Evolutionary conservation across 2,113 vertebrate species (phyloP).

Genomic region (Uria aalge): DNA sequence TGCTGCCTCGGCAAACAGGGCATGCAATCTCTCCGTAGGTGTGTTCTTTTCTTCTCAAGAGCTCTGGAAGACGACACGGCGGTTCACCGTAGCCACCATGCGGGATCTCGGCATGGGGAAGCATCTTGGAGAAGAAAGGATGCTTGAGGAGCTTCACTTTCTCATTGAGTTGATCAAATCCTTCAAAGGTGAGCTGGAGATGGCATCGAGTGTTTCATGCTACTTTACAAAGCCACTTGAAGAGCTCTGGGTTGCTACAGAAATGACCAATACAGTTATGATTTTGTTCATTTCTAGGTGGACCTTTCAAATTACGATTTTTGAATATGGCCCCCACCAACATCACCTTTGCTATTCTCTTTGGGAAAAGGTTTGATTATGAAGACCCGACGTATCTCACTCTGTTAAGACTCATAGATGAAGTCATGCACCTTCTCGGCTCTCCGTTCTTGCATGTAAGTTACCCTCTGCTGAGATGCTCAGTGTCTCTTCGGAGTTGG

Average conservation of each 20-base stretch:
- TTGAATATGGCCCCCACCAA: slow-evolving; percentile 63
- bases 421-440: slow-evolving; percentile 65
- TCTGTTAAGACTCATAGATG: slow-evolving; percentile 56
- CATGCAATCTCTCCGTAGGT: background rate
- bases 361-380: slow-evolving; percentile 68
- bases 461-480: background rate
- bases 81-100: slow-evolving; percentile 24
- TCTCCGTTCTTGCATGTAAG: slow-evolving; percentile 51
- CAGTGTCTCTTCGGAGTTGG: background rate
- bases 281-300: slow-evolving; percentile 15
- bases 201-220: background rate
- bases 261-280: background rate
- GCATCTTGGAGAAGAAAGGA: background rate
- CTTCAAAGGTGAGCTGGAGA: slow-evolving; percentile 42
- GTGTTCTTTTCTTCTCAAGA: slow-evolving; percentile 65
- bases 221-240: background rate
- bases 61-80: slow-evolving; percentile 26
- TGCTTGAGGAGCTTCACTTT: slow-evolving; percentile 59
- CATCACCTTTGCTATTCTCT: slow-evolving; percentile 60
- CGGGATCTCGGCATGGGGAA: slow-evolving; percentile 58
- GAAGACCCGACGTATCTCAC: slow-evolving; percentile 36
- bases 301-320: slow-evolving; percentile 35
- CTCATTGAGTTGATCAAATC: background rate
- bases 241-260: background rate
- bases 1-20: background rate